Conservation (phyloP, 2,888 invertebrate species). For the Calephelis perditalis region DNA sequence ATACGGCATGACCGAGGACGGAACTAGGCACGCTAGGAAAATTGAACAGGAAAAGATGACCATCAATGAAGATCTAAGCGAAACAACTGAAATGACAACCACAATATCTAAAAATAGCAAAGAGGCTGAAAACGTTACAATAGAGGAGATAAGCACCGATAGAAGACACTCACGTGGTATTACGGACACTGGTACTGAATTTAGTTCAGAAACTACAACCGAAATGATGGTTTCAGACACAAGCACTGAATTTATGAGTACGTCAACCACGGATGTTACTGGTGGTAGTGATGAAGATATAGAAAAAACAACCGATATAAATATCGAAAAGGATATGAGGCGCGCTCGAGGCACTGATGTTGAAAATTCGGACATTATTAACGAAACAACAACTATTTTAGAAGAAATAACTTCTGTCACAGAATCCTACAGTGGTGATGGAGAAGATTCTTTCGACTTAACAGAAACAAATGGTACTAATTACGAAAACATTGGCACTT, state of each 20-base stretch:
- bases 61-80: not conserved
- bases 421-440: slow-evolving; percentile 6
- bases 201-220: slow-evolving; percentile 8
- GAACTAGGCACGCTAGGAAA: slow-evolving; percentile 7
- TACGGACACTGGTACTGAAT: slow-evolving; percentile 1
- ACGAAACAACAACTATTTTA: not conserved
- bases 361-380: not conserved
- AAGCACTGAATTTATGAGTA: not conserved
- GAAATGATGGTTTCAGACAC: not conserved
- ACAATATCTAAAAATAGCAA: slow-evolving; percentile 15
- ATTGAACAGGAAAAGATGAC: not conserved
- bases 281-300: not conserved
- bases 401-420: slow-evolving; percentile 1
- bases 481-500: not conserved
- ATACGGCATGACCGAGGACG: slow-evolving; percentile 17
- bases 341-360: not conserved
- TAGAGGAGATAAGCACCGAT: not conserved
- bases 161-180: slow-evolving; percentile 4
- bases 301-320: not conserved
- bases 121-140: not conserved
- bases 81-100: slow-evolving; percentile 1
- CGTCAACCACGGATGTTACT: not conserved
- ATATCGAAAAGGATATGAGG: not conserved
- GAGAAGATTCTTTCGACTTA: slow-evolving; percentile 1
- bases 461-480: not conserved